Percentiles rank a stretch among this genome's conserved stretches.
phyloP scores from a whole-genome alignment of 2,113 vertebrate genomes.

The Murina feae region DNA sequence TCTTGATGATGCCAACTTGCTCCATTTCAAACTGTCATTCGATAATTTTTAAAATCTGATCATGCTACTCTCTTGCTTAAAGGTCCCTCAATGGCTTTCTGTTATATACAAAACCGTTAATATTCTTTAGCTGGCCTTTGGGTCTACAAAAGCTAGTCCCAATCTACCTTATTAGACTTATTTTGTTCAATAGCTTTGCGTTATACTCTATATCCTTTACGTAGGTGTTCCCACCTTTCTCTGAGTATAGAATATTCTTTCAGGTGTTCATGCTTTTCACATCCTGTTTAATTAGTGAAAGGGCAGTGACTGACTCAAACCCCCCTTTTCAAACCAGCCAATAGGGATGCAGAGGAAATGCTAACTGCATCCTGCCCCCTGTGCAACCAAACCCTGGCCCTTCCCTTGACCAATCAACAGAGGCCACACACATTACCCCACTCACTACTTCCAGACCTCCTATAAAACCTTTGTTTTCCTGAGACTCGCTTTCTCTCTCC shows the following conservation, averaged over 20 bases:
- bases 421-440: too few species aligned
- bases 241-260: background rate
- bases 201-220: background rate
- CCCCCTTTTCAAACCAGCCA: too few species aligned
- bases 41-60: background rate
- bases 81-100: background rate
- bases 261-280: background rate
- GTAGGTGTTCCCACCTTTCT: background rate
- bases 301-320: too few species aligned
- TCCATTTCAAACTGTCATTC: background rate
- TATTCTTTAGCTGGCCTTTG: background rate
- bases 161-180: background rate
- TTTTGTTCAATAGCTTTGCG: background rate
- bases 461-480: too few species aligned
- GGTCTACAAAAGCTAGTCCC: background rate
- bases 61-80: background rate
- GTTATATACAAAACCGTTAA: background rate
- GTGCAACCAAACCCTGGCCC: too few species aligned
- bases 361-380: too few species aligned
- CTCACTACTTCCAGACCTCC: too few species aligned
- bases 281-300: background rate
- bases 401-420: too few species aligned
- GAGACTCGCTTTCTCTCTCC: too few species aligned
- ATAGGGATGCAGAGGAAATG: too few species aligned
- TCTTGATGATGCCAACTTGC: background rate